Evolutionary conservation across 2,888 invertebrate species (phyloP), one percentile per base, ranked within the genome.

Genomic region (Ennomos quercinarius): DNA sequence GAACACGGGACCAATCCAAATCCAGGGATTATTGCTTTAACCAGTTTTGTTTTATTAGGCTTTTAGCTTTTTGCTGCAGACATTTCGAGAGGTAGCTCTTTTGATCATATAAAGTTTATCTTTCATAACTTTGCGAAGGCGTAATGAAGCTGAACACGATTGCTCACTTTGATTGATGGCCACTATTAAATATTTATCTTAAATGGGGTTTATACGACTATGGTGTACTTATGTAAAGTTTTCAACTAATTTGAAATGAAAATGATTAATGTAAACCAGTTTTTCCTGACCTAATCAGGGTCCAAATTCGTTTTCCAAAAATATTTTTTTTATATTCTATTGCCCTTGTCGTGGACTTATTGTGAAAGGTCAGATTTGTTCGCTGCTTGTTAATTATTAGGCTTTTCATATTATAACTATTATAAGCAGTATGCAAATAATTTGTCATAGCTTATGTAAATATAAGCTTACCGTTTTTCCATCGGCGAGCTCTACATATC

Each of bases 401-500:
- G 11, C 5, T 39, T 41, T 13, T 13, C 1, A 13, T 41, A 13
- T 10, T 41, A 12, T 12, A 40, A 10, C 8, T 17, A 17, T n/a
- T 17, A 17, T 17, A 17, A 17, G 17, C 17, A 17, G 4, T 17
- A 4, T 17, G 17, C 1, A 2, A 17, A 17, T 17, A 17, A 17
- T 17, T 17, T 4, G 2, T 17, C 4, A 17, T 17, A 17, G 39
- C 1, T 39, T 39, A n/a, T 10, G 39, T 8, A 34, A n/a, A 35
- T 8, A 13, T 8, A 39, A 9, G 56, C 65, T 65, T 68, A 87
- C 89, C 80, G 84, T 79, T 10, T 74, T 78, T n/a, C 79, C 75
- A 47, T 80, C 80, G 27, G 27, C 27, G 10, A 89, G 76, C 42
- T 85, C 82, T 35, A 91, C 82, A 61, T 87, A 89, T 43, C 91